Evolutionary conservation across 2,888 invertebrate genomes (phyloP).

Genomic region (Macaria notata): DNA sequence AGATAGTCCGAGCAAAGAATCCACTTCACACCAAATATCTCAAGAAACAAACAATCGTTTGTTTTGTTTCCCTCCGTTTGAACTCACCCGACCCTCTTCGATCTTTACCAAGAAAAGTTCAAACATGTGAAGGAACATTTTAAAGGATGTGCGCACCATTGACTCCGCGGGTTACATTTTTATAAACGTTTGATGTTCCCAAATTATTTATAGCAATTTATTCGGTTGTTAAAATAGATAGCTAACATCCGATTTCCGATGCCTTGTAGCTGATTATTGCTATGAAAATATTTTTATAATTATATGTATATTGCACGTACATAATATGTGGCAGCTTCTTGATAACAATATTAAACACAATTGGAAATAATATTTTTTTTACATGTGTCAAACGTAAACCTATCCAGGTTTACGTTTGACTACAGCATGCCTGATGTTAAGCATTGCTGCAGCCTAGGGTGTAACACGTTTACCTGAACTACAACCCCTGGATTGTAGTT

Average conservation of each 20-base stretch:
- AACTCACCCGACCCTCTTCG: conserved; percentile 7
- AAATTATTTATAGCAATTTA: conserved; percentile 32
- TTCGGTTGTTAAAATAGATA: conserved; percentile 31
- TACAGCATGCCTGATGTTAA: too few species aligned
- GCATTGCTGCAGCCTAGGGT: too few species aligned
- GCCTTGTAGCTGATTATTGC: not conserved
- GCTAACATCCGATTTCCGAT: conserved; percentile 32
- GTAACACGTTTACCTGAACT: too few species aligned
- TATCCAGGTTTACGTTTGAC: too few species aligned
- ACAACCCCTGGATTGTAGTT: too few species aligned
- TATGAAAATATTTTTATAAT: too few species aligned
- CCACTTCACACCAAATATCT: conserved; percentile 13
- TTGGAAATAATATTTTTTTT: too few species aligned
- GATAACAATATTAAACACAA: too few species aligned
- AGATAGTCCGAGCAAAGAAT: conserved; percentile 8
- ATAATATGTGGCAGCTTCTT: too few species aligned
- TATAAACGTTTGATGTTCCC: conserved; percentile 35
- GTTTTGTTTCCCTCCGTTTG: conserved; percentile 17
- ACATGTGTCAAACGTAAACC: too few species aligned
- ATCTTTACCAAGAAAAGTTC: conserved; percentile 17
- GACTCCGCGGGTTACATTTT: conserved; percentile 31
- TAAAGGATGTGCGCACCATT: conserved; percentile 32
- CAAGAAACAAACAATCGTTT: conserved; percentile 13
- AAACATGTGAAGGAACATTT: conserved; percentile 2
- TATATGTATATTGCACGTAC: too few species aligned